Evolutionary conservation across 2,113 vertebrate genomes (phyloP).

Genomic region (Spea bombifrons): DNA sequence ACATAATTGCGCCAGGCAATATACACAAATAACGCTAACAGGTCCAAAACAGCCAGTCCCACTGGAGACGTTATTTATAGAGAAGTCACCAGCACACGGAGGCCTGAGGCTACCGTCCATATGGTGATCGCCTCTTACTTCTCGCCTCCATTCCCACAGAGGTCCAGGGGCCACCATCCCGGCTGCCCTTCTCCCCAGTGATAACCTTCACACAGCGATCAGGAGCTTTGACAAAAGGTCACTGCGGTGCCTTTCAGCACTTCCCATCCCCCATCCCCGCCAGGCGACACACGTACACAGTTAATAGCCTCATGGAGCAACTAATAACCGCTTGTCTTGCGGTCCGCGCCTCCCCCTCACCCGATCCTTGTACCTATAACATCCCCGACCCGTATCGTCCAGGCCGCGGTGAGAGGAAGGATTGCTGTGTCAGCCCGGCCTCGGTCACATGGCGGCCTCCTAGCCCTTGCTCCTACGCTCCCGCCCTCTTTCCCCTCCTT

Average conservation of each 20-base stretch:
- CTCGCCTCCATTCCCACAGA: not conserved
- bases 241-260: constrained; percentile 11
- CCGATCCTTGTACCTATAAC: rapidly evolving
- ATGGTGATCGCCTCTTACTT: not conserved
- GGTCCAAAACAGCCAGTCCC: too few species aligned
- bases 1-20: too few species aligned
- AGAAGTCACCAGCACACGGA: not conserved
- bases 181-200: not conserved
- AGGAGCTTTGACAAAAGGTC: constrained; percentile 23
- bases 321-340: not conserved
- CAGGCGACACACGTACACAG: not conserved
- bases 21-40: too few species aligned
- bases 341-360: not conserved
- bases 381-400: not conserved
- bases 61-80: too few species aligned
- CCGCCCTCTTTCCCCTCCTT: constrained; percentile 1
- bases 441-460: constrained; percentile 41
- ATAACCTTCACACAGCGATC: constrained; percentile 2
- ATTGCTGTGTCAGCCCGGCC: constrained; percentile 45
- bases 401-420: not conserved
- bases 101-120: not conserved
- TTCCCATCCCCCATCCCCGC: not conserved
- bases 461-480: not conserved
- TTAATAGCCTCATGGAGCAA: not conserved
- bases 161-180: not conserved